Evolutionary conservation across 1,140 invertebrate species (phyloP), one percentile per base, ranked within the genome.

Genomic region (Camponotus floridanus): DNA sequence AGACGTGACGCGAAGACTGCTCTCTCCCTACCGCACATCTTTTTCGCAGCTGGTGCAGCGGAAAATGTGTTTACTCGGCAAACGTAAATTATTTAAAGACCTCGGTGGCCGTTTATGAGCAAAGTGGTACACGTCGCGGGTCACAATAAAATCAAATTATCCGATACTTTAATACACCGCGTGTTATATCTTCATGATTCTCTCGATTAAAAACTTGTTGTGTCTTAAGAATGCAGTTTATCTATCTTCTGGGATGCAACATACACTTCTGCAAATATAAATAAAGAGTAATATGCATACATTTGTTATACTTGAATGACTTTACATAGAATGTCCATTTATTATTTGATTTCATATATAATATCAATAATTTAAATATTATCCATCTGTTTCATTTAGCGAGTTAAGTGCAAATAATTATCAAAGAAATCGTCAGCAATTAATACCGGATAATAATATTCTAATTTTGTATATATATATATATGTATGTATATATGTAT

Each of bases 1-100:
- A 15, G n/a, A 59, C 70, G 31, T 73, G 70, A 59, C 71, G 31
- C 33, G 39, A 76, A 61, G n/a, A 15, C 6, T 45, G 26, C 33
- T 21, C 21, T 59, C 21, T 51, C 33, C 5, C 21, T 15, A 2
- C 18, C 21, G 55, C 11, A 1, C 15, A 5, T 42, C 36, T 65
- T 45, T 65, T 57, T 65, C 65, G 26, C 39, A 78, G 26, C 36
- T 67, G 33, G n/a, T n/a, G 65, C 18, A 36, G 33, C 39, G 21
- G 11, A 68, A 68, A 68, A 59, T n/a, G 33, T 61, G 42, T 85
- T 74, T 85, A 42, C 21, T 26, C n/a, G 39, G 31, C n/a, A 31
- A 85, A 84, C 67, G 26, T 48, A 45, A 80, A 68, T 89, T 88
- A 88, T 80, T 89, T 88, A 89, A 86, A 73, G 36, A 59, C 15